phyloP scores from a whole-genome alignment of 2,113 vertebrate genomes.

The Pachypanchax playfairii region DNA sequence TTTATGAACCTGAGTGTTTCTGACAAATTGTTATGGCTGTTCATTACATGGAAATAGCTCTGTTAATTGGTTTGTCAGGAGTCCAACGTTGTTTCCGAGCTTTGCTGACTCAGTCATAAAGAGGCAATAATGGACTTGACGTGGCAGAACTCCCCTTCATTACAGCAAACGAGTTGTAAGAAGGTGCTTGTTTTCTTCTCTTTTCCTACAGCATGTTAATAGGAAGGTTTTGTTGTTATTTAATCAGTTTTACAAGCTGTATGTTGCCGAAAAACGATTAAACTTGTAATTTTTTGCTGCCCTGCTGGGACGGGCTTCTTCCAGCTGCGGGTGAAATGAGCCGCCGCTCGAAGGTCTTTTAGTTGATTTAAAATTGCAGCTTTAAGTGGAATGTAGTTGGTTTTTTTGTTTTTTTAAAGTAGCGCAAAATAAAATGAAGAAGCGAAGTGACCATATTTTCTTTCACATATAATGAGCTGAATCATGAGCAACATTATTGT shows the following conservation, averaged over 20 bases:
- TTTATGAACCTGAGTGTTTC: slow-evolving; percentile 42
- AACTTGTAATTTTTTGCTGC: not conserved
- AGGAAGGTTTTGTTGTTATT: slow-evolving; percentile 15
- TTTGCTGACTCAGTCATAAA: slow-evolving; percentile 62
- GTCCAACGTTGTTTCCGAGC: slow-evolving; percentile 40
- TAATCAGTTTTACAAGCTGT: slow-evolving; percentile 11
- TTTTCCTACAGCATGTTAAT: slow-evolving; percentile 30
- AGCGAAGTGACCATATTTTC: slow-evolving; percentile 12
- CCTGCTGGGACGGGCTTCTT: not conserved
- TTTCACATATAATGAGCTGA: not conserved
- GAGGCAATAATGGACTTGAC: slow-evolving; percentile 47
- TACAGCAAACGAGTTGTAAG: slow-evolving; percentile 36
- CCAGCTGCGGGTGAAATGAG: slow-evolving; percentile 13
- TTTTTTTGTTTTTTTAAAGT: slow-evolving; percentile 22
- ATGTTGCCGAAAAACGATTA: not conserved
- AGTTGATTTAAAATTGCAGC: slow-evolving; percentile 19
- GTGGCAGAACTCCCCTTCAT: slow-evolving; percentile 39
- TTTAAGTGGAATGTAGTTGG: slow-evolving; percentile 12
- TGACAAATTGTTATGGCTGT: slow-evolving; percentile 50
- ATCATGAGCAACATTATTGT: not conserved
- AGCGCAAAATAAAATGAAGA: slow-evolving; percentile 17
- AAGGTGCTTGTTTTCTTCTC: slow-evolving; percentile 33
- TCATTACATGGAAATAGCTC: slow-evolving; percentile 49
- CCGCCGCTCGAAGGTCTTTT: slow-evolving; percentile 20
- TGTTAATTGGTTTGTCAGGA: slow-evolving; percentile 66